These are phyloP conservation scores for Scarus forsteni DNA, from an alignment of 2,797 vertebrate species.

Conservation along the genomic window DNA sequence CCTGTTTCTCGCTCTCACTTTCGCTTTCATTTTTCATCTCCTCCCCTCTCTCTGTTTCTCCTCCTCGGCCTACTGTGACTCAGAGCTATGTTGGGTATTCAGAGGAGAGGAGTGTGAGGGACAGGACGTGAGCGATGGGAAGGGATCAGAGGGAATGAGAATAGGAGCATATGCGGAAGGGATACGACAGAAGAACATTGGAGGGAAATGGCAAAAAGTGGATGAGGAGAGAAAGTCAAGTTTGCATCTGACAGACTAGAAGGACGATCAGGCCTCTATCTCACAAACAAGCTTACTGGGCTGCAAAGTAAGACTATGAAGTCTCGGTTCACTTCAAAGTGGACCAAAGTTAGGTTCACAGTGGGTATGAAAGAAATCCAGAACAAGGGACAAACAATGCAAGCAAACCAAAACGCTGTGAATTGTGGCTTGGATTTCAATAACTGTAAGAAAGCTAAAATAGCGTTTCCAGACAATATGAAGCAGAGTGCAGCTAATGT, in stretches of 20 bases:
- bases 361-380: too few species aligned
- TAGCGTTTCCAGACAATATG: too few species aligned
- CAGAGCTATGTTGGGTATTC: slow-evolving; percentile 36
- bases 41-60: slow-evolving; percentile 7
- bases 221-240: neutral
- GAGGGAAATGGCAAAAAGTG: neutral
- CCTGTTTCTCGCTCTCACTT: slow-evolving; percentile 24
- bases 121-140: slow-evolving; percentile 5
- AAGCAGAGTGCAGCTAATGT: too few species aligned
- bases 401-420: too few species aligned
- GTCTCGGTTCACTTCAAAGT: too few species aligned
- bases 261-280: neutral
- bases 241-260: neutral
- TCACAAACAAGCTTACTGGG: neutral
- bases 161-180: neutral
- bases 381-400: too few species aligned
- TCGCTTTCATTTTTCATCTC: slow-evolving; percentile 33
- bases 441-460: too few species aligned
- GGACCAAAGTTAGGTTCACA: too few species aligned
- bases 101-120: slow-evolving; percentile 26
- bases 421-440: too few species aligned
- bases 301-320: too few species aligned
- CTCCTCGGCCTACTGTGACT: slow-evolving; percentile 26
- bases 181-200: neutral
- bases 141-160: neutral